Evolutionary conservation across 35 echinoderm and acorn worm species (phyloP).

Genomic region (Patiria miniata): DNA sequence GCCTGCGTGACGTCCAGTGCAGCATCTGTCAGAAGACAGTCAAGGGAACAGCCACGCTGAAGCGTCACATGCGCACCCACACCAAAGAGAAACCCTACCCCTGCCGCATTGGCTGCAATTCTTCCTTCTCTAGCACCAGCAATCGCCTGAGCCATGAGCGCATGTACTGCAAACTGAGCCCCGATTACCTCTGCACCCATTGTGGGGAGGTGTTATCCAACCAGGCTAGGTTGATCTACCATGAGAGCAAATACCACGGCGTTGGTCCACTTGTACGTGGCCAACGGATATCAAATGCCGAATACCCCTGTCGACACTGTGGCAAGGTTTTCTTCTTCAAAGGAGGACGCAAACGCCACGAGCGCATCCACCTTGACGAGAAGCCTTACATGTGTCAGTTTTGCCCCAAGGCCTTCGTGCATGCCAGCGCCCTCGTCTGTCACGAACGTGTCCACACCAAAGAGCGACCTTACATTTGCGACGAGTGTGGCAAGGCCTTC

Average conservation of each 20-base stretch:
- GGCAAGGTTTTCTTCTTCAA: constrained; percentile 63
- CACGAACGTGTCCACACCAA: constrained; percentile 72
- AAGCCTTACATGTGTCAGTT: constrained; percentile 75
- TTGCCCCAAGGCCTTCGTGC: constrained; percentile 71
- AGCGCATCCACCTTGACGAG: constrained; percentile 69
- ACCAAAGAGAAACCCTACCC: constrained; percentile 28
- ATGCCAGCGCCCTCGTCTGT: constrained; percentile 46
- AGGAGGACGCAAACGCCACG: constrained; percentile 51
- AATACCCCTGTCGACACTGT: constrained; percentile 53
- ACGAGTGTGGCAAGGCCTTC: constrained; percentile 64
- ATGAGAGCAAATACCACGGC: constrained; percentile 13
- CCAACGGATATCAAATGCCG: background rate
- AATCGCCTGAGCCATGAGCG: constrained; percentile 14
- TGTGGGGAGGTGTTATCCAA: constrained; percentile 3
- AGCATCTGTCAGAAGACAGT: constrained; percentile 37
- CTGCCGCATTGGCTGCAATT: constrained; percentile 8
- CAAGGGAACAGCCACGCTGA: constrained; percentile 10
- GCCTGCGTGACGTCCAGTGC: background rate
- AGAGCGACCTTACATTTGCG: constrained; percentile 72
- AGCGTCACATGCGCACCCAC: constrained; percentile 44
- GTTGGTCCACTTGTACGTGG: background rate
- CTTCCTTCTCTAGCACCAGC: constrained; percentile 14
- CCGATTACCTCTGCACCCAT: background rate
- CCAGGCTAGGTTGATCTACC: constrained; percentile 17
- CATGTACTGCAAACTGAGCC: constrained; percentile 18